A percentile compares a stretch with the other conserved stretches of the same genome.
Conservation (phyloP, 2,797 vertebrate genomes). For the Aeoliscus strigatus region DNA sequence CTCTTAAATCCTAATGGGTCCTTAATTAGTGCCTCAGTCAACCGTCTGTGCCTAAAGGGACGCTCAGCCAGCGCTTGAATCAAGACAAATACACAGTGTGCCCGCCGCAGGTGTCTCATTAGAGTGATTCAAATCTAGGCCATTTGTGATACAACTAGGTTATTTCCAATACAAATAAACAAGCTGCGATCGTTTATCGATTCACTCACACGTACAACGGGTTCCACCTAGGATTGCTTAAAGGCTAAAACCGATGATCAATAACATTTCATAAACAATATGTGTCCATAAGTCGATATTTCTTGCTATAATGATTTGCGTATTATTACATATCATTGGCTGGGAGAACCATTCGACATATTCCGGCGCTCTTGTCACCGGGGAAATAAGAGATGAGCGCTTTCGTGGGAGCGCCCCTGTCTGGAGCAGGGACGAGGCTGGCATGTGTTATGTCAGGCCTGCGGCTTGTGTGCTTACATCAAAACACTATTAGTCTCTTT, state of each 20-base stretch:
- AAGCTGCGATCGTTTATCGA: constrained; percentile 2
- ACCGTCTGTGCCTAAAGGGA: constrained; percentile 14
- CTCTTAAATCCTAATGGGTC: constrained; percentile 30
- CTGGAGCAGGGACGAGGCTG: constrained; percentile 64
- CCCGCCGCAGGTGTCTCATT: constrained; percentile 23
- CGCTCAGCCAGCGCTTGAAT: constrained; percentile 13
- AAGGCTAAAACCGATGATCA: constrained; percentile 3
- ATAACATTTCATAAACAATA: constrained; percentile 1
- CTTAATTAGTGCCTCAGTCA: constrained; percentile 28
- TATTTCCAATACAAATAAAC: constrained; percentile 4
- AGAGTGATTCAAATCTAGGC: constrained; percentile 6
- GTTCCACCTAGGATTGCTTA: not conserved
- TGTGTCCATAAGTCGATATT: not conserved
- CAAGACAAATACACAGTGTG: constrained; percentile 12
- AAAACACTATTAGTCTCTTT: constrained; percentile 73
- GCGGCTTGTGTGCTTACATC: constrained; percentile 67
- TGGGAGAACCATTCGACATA: constrained; percentile 41
- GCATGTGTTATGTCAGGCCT: constrained; percentile 67
- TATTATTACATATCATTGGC: constrained; percentile 16
- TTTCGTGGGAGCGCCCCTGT: constrained; percentile 51
- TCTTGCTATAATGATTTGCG: not conserved
- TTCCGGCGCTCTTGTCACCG: constrained; percentile 40
- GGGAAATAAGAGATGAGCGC: constrained; percentile 50
- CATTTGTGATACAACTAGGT: constrained; percentile 1
- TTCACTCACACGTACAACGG: not conserved